Conservation (phyloP, 2,888 invertebrate species). For the Elgonia sp. region DNA sequence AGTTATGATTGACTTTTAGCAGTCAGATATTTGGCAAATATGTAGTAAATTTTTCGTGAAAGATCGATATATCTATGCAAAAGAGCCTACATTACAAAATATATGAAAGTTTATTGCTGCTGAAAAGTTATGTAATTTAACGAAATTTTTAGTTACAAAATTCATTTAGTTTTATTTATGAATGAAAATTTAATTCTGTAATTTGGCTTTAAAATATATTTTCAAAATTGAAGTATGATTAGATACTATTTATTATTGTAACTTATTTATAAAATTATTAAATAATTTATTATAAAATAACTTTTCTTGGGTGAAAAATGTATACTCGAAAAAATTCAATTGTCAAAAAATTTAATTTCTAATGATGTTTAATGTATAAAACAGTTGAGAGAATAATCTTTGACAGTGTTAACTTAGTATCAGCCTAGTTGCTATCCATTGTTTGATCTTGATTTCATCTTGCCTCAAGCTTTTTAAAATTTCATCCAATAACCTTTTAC, state of each 20-base stretch:
- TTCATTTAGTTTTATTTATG: too few relatives aligned
- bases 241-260: too few relatives aligned
- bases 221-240: too few relatives aligned
- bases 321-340: background rate
- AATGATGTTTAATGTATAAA: background rate
- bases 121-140: too few relatives aligned
- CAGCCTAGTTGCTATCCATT: conserved; percentile 41
- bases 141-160: too few relatives aligned
- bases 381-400: conserved; percentile 34
- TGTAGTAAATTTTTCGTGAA: conserved; percentile 24
- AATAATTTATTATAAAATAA: too few relatives aligned
- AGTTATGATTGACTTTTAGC: conserved; percentile 28
- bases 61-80: conserved; percentile 1
- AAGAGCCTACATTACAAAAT: too few relatives aligned
- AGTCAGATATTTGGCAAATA: conserved; percentile 25
- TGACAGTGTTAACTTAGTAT: conserved; percentile 30
- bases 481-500: conserved; percentile 64
- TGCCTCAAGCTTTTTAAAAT: conserved; percentile 62
- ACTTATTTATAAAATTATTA: too few relatives aligned
- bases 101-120: too few relatives aligned
- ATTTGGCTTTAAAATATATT: too few relatives aligned
- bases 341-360: background rate
- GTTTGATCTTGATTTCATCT: conserved; percentile 61
- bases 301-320: too few relatives aligned
- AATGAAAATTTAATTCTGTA: too few relatives aligned